phyloP scores from a whole-genome alignment of 2,797 vertebrate species.

The Cheirogaleus major region DNA sequence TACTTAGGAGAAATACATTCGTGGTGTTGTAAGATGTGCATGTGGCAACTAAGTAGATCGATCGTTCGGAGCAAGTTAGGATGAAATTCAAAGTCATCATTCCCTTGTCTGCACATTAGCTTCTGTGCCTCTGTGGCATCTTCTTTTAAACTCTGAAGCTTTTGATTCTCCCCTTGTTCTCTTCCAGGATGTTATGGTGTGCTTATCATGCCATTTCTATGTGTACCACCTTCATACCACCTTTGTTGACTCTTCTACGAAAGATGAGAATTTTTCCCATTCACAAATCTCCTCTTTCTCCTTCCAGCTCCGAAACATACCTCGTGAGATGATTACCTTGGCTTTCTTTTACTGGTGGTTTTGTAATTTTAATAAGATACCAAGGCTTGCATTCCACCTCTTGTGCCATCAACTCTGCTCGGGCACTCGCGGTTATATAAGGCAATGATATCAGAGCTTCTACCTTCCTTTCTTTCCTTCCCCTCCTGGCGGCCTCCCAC shows the following conservation, averaged over 20 bases:
- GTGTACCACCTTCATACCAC: background rate
- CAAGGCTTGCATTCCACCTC: background rate
- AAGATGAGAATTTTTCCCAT: background rate
- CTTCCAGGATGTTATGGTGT: too few relatives aligned
- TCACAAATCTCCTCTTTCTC: too few relatives aligned
- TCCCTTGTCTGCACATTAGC: background rate
- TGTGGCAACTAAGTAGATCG: background rate
- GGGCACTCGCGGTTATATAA: background rate
- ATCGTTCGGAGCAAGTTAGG: background rate
- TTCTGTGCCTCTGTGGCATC: too few relatives aligned
- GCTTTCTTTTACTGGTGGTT: background rate
- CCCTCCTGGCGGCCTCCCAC: background rate
- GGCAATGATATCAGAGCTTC: background rate
- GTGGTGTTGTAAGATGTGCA: background rate
- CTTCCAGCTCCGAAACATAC: background rate
- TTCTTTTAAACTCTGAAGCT: too few relatives aligned
- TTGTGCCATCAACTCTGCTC: background rate
- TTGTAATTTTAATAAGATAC: background rate
- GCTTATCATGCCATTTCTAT: background rate
- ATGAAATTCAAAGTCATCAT: background rate
- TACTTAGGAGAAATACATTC: background rate
- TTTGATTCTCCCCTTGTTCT: background rate
- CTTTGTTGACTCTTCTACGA: background rate
- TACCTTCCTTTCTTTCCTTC: background rate
- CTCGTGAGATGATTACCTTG: background rate